phyloP scores from a whole-genome alignment of 2,113 vertebrate genomes.

The Anolis carolinensis region DNA sequence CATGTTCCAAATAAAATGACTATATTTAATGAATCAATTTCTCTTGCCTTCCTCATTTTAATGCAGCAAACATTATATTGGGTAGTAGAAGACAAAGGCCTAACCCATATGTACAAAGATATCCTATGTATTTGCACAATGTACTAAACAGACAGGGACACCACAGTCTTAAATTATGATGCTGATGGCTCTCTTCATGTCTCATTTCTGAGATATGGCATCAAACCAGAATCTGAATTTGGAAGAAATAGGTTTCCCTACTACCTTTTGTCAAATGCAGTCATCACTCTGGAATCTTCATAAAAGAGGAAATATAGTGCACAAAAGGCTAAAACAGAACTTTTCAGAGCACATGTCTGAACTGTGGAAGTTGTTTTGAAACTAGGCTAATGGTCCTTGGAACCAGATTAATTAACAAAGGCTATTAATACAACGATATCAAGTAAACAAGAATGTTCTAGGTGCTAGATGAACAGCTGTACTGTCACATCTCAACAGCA shows the following conservation, averaged over 20 bases:
- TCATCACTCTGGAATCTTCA: background rate
- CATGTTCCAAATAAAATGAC: background rate
- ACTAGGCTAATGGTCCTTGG: background rate
- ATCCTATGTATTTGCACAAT: background rate
- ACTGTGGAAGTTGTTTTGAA: background rate
- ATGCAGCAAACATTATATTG: too few relatives aligned
- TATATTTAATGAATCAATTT: background rate
- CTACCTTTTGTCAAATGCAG: background rate
- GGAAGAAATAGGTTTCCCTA: background rate
- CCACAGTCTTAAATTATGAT: background rate
- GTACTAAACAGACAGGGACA: background rate
- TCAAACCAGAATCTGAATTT: background rate
- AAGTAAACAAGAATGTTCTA: background rate
- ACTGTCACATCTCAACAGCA: conserved; percentile 6
- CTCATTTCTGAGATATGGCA: background rate
- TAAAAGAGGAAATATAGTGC: background rate
- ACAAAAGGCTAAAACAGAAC: background rate
- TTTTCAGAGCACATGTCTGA: background rate
- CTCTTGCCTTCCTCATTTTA: background rate
- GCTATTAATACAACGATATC: background rate
- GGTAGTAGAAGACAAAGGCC: background rate
- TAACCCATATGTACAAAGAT: background rate
- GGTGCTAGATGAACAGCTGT: background rate
- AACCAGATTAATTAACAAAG: background rate
- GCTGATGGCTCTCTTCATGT: background rate